These are phyloP conservation scores for Protophormia terraenovae DNA, from an alignment of 2,888 invertebrate genomes.

Conservation along the genomic window DNA sequence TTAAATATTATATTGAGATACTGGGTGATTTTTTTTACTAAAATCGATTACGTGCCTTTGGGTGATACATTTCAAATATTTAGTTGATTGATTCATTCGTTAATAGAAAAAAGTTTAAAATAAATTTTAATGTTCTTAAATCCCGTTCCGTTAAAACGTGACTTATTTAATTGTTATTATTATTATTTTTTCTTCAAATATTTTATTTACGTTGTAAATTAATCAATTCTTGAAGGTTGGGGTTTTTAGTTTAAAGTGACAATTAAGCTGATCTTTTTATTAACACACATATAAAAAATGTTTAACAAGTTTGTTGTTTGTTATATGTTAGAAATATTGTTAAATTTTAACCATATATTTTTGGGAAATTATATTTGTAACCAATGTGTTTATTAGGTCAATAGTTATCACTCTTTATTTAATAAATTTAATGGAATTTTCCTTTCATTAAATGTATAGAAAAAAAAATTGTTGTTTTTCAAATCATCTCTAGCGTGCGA, in stretches of 20 bases:
- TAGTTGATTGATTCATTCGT: no score
- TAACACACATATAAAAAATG: no score
- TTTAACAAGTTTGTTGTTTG: no score
- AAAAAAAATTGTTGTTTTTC: neutral
- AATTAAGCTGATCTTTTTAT: constrained; percentile 3
- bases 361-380: neutral
- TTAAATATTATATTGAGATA: no score
- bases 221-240: constrained; percentile 39
- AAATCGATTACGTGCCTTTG: no score
- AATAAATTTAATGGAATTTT: neutral
- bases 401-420: constrained; percentile 21
- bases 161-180: no score
- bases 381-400: constrained; percentile 32
- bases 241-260: constrained; percentile 16
- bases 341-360: neutral
- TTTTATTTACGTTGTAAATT: neutral
- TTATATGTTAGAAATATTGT: neutral
- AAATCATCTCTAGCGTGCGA: neutral
- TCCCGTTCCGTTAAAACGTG: constrained; percentile 44
- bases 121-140: constrained; percentile 5
- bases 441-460: neutral
- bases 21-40: no score
- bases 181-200: neutral
- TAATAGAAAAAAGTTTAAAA: no score
- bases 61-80: no score